Evolutionary conservation across 2,113 vertebrate species (phyloP), one percentile per base, ranked within the genome.

Genomic region (Dendrocopos noguchii): DNA sequence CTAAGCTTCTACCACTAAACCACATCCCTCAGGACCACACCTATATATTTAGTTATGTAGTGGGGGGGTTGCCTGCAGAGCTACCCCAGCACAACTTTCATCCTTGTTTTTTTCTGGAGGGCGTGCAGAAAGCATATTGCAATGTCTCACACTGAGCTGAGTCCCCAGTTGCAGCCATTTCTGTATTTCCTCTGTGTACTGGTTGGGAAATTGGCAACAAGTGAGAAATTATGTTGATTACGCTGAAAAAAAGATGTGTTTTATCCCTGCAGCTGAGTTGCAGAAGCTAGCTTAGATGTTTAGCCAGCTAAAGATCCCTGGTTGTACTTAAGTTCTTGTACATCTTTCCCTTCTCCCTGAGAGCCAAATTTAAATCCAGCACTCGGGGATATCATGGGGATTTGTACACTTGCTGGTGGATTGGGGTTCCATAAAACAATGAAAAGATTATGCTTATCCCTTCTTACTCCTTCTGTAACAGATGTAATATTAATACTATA

Each of bases 401-500:
- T 97, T 96, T 95, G 72, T 91, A 75, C 91, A 65, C 61, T 95
- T 84, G 75, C 44, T 88, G 55, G n/a, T 73, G 90, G 90, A 95
- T 95, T 96, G 74, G 66, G 46, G 33, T 64, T 85, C 91, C 76
- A 92, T 95, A 93, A 94, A 96, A 85, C 77, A 95, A 90, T 94
- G 95, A 96, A 87, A 80, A 72, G 84, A 93, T 96, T 90, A 92
- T 46, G 71, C 33, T 95, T 92, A 94, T 95, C 82, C 52, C 15
- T 92, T 85, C 73, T 92, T 91, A 88, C 87, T 90, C 87, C 83
- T 66, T 61, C 87, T 88, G 77, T 91, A 66, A 78, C 90, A 91
- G 95, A 87, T 96, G 90, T 95, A 96, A 94, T 94, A 93, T 80
- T 95, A 83, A 95, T 93, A 83, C 57, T 77, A 66, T 25, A 67